Base-by-base conservation (phyloP, 2,797 vertebrate genomes). In the Loris lydekkerianus region DNA sequence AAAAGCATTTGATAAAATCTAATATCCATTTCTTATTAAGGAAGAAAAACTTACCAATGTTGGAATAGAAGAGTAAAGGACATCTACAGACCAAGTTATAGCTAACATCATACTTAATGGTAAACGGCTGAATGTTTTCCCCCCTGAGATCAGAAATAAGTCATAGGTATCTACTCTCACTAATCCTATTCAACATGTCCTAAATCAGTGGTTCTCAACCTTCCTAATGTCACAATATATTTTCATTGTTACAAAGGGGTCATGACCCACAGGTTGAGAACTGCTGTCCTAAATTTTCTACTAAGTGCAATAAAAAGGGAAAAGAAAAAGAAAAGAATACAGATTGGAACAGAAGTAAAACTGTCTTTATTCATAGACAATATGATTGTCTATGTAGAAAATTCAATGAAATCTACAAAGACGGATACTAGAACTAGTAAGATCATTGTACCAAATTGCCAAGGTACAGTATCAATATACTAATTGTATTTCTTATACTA, bases 401-500 rank as follows among this genome's bases (percentile, higher is more conserved):
- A 87, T 25, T 4, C 77, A 78, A 46, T 49, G 3, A 10, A 37
- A 60, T 61, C 14, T 90, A 81, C 21, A 46, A 46, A 86, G 43
- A 76, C 85, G 25, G 25, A 25, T 63, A 21, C 43, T 37, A 65
- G 21, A 81, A 86, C 27, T n/a, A 63, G 3, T 34, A 37, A 75
- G 10, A 84, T 46, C 72, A 17, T 65, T 69, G 27, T 65, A 82
- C 5, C 15, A 69, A 81, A n/a, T 46, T 85, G 63, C n/a, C 7
- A 77, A 85, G n/a, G 34, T 72, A 21, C 0, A 40, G 87, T n/a
- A 77, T 43, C n/a, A 63, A 86, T 65, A 90, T 15, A 40, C 29
- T 29, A 94, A 69, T 21, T 82, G 18, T 53, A 89, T 93, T 86
- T 86, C 46, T 69, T 37, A 53, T 29, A 72, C n/a, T 61, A 73